phyloP scores from a whole-genome alignment of 2,888 invertebrate genomes.

The Aphodius granarius region DNA sequence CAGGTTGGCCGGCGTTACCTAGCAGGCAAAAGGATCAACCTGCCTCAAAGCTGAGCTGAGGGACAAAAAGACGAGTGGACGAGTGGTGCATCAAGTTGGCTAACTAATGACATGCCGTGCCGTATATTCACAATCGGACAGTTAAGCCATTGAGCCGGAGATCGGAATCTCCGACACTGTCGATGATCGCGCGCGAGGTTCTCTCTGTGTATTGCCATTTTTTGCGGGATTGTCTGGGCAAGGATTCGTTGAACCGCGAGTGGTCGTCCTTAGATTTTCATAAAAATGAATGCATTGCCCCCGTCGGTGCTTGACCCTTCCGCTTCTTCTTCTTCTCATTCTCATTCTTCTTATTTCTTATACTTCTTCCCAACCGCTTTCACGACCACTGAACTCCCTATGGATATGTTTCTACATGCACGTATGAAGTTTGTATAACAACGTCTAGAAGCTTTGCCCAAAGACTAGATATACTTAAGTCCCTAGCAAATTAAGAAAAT shows the following conservation, averaged over 20 bases:
- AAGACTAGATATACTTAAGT: too few species aligned
- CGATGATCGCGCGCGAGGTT: slow-evolving; percentile 19
- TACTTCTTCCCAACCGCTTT: neutral
- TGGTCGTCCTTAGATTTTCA: slow-evolving; percentile 60
- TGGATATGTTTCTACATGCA: neutral
- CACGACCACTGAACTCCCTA: neutral
- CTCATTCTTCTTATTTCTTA: slow-evolving; percentile 12
- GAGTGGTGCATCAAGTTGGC: neutral
- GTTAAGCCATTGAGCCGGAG: slow-evolving; percentile 27
- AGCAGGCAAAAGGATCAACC: too few species aligned
- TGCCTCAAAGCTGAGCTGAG: neutral
- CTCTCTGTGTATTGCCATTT: slow-evolving; percentile 20
- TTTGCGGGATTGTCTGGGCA: slow-evolving; percentile 35
- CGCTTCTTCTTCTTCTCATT: slow-evolving; percentile 24
- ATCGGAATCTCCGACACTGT: slow-evolving; percentile 34
- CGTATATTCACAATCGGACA: slow-evolving; percentile 27
- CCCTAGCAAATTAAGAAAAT: too few species aligned
- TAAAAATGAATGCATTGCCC: slow-evolving; percentile 59
- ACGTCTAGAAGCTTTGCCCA: too few species aligned
- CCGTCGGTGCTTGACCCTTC: slow-evolving; percentile 48
- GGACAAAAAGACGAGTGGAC: neutral
- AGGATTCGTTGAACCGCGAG: slow-evolving; percentile 44
- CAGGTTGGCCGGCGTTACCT: neutral
- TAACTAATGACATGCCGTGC: slow-evolving; percentile 26
- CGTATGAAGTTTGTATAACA: too few species aligned